These are phyloP conservation scores for Cryptocephalus moraei DNA, from an alignment of 2,888 invertebrate genomes.

Conservation along the genomic window DNA sequence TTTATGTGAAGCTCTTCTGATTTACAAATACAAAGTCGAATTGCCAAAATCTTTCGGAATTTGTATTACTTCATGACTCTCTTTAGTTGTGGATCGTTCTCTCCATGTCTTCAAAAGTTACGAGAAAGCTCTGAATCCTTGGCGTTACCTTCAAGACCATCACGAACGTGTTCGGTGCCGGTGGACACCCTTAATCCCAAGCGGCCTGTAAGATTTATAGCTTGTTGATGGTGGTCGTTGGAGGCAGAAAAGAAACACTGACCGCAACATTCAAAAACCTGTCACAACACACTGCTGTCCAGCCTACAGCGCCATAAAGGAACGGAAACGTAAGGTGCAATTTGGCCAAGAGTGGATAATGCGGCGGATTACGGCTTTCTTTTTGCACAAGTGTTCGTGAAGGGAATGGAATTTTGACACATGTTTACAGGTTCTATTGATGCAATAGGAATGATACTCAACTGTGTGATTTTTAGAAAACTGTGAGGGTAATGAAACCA, in stretches of 20 bases:
- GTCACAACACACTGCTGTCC: conserved; percentile 28
- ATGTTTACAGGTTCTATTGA: too few relatives aligned
- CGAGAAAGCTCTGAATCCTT: background rate
- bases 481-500: too few relatives aligned
- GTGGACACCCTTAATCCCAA: background rate
- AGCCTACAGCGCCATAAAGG: conserved; percentile 15
- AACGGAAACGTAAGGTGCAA: conserved; percentile 28
- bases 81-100: background rate
- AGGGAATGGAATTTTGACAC: too few relatives aligned
- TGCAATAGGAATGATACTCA: too few relatives aligned
- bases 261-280: conserved; percentile 28
- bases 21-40: too few relatives aligned
- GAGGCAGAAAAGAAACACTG: conserved; percentile 19
- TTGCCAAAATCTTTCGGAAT: background rate
- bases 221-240: conserved; percentile 16
- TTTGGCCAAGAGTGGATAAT: conserved; percentile 9
- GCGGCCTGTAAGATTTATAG: conserved; percentile 17
- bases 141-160: background rate
- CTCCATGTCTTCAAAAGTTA: too few relatives aligned
- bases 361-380: too few relatives aligned
- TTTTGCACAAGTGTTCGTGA: too few relatives aligned
- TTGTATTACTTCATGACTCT: background rate
- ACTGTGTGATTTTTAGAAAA: too few relatives aligned
- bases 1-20: too few relatives aligned
- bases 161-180: background rate